A percentile compares a stretch with the other conserved stretches of the same genome.
Conservation (phyloP, 2,113 vertebrate genomes). For the Semnornis frantzii region DNA sequence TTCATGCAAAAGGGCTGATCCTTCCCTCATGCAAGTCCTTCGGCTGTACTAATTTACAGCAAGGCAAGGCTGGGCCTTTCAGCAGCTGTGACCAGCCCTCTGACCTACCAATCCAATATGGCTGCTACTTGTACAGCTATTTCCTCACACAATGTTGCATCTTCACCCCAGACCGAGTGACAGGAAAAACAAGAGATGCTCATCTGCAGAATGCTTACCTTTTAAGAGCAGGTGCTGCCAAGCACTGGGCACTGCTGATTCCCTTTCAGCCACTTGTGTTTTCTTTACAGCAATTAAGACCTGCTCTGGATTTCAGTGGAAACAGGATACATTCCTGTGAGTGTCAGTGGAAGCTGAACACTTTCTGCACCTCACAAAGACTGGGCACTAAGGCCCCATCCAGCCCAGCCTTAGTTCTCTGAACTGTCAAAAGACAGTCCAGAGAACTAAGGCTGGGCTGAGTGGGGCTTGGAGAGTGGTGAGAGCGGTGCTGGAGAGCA, state of each 20-base stretch:
- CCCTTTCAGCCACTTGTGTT: neutral
- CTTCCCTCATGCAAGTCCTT: fast-evolving
- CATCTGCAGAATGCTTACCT: neutral
- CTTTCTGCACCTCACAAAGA: neutral
- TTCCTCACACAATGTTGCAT: neutral
- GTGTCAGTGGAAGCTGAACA: neutral
- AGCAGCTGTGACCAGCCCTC: neutral
- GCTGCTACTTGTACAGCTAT: neutral
- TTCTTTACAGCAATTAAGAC: neutral
- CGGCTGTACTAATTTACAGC: neutral
- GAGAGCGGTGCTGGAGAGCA: neutral
- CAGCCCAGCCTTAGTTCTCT: neutral
- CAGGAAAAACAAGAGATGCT: neutral
- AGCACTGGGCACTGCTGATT: neutral
- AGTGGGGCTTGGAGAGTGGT: no score
- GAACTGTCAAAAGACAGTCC: neutral
- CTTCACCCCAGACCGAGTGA: neutral
- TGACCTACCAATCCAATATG: neutral
- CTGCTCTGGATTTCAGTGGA: neutral
- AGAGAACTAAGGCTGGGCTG: no score
- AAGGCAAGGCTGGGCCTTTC: neutral
- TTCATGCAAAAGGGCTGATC: neutral
- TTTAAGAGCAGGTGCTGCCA: neutral
- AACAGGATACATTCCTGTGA: neutral
- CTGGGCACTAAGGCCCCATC: neutral